phyloP scores from a whole-genome alignment of 2,113 vertebrate species.

The Lasiurus cinereus region DNA sequence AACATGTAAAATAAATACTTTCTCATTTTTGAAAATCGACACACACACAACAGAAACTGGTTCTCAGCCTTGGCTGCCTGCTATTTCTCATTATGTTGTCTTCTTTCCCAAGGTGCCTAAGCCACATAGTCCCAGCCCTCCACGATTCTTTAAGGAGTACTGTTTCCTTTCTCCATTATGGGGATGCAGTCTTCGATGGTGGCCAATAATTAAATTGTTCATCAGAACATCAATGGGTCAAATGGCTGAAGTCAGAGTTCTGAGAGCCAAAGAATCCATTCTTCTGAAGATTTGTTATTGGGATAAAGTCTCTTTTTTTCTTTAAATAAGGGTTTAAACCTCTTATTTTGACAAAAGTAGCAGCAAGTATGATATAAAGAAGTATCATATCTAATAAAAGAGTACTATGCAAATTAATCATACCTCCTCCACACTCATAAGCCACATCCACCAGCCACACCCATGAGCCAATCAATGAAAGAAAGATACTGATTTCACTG shows the following conservation, averaged over 20 bases:
- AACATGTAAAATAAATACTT: constrained; percentile 80
- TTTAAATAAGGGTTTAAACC: not conserved
- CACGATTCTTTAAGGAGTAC: not conserved
- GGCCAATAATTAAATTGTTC: not conserved
- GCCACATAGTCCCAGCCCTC: not conserved
- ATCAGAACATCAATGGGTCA: not conserved
- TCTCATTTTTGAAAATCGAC: constrained; percentile 76
- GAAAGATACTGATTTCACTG: too few relatives aligned
- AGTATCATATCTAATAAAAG: not conserved
- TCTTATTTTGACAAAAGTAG: constrained; percentile 4
- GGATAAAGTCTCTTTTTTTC: not conserved
- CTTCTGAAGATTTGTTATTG: not conserved
- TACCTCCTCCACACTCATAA: too few relatives aligned
- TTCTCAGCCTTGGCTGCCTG: not conserved
- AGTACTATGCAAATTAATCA: too few relatives aligned
- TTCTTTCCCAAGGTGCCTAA: constrained; percentile 15
- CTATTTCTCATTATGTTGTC: constrained; percentile 37
- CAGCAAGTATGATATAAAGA: not conserved
- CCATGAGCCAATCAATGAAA: too few relatives aligned
- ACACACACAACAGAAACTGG: constrained; percentile 7
- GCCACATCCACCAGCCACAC: too few relatives aligned
- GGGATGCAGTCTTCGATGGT: not conserved
- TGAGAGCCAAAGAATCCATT: not conserved
- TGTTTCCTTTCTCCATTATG: not conserved
- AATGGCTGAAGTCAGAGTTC: not conserved